phyloP scores from a whole-genome alignment of 2,113 vertebrate genomes.

The Geococcyx californianus region DNA sequence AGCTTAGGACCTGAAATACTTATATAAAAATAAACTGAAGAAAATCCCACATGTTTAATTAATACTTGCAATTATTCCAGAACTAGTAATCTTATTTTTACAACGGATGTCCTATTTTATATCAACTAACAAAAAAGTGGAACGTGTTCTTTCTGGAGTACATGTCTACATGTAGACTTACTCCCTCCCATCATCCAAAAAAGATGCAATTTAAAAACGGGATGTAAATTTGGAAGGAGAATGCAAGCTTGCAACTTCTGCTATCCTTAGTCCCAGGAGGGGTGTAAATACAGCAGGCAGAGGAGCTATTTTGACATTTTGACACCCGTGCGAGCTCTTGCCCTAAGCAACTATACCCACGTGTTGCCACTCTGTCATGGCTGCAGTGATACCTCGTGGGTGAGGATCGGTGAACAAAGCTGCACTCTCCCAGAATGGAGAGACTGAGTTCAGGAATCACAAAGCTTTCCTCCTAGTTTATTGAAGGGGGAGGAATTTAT shows the following conservation, averaged over 20 bases:
- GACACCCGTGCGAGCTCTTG: neutral
- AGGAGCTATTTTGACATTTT: neutral
- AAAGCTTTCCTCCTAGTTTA: neutral
- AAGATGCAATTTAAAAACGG: neutral
- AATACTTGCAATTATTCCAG: neutral
- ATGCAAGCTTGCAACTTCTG: neutral
- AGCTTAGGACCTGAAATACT: neutral
- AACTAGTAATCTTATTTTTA: neutral
- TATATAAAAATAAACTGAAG: neutral
- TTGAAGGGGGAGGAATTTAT: neutral
- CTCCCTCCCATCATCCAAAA: neutral
- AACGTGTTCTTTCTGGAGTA: neutral
- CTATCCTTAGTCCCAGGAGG: neutral
- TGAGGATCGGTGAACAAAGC: neutral
- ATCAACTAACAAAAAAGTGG: neutral
- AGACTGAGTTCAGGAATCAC: neutral
- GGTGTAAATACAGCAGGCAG: neutral
- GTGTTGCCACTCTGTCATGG: fast-evolving
- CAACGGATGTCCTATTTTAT: neutral
- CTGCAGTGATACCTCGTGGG: neutral
- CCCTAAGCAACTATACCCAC: neutral
- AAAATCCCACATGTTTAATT: neutral
- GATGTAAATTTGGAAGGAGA: neutral
- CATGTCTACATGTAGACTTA: neutral
- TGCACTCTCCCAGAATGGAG: fast-evolving